Conservation (phyloP, 1,140 invertebrate species). For the Stenopsyche tienmushanensis region DNA sequence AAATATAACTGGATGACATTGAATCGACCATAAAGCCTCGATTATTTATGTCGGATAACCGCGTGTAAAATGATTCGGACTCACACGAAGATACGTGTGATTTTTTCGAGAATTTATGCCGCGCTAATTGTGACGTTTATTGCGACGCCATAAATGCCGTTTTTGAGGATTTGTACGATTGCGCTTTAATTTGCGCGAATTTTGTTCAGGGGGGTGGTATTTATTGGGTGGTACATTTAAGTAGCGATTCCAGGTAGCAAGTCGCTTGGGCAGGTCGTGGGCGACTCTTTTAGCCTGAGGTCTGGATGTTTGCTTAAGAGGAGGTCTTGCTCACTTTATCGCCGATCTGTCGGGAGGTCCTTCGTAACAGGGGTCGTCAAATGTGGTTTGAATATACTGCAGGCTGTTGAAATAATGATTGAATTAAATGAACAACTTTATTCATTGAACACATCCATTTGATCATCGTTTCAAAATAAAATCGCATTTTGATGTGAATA, state of each 20-base stretch:
- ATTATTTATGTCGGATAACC: too few species aligned
- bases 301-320: constrained; percentile 24
- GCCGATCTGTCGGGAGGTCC: constrained; percentile 35
- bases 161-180: too few species aligned
- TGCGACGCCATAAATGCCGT: not conserved
- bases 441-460: too few species aligned
- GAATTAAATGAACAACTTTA: not conserved
- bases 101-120: not conserved
- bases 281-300: constrained; percentile 18
- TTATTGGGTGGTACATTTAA: not conserved
- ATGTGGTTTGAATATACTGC: not conserved
- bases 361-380: constrained; percentile 13
- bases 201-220: not conserved
- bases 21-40: too few species aligned
- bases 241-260: constrained; percentile 7
- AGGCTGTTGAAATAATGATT: not conserved
- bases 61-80: too few species aligned
- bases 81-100: not conserved
- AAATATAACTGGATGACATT: too few species aligned
- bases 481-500: too few species aligned
- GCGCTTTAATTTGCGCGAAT: not conserved
- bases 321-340: constrained; percentile 36
- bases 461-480: too few species aligned
- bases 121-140: not conserved
- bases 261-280: constrained; percentile 23